phyloP scores from a whole-genome alignment of 2,113 vertebrate species.

The Mellivora capensis region DNA sequence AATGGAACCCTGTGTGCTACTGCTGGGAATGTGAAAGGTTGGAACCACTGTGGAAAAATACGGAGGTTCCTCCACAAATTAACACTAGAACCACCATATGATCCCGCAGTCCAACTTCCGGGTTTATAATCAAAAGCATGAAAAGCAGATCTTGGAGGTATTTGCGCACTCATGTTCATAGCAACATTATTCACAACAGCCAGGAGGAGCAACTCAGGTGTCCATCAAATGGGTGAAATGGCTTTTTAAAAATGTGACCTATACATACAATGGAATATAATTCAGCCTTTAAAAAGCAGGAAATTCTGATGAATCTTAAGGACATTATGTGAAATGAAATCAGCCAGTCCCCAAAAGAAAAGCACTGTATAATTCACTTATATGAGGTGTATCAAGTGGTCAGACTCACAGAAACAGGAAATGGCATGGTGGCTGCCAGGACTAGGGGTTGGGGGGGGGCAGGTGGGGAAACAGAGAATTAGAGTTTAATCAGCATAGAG shows the following conservation, averaged over 20 bases:
- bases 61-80: neutral
- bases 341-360: neutral
- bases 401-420: neutral
- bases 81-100: neutral
- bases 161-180: neutral
- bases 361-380: neutral
- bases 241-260: neutral
- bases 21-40: neutral
- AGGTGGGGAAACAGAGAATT: neutral
- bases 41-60: neutral
- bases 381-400: neutral
- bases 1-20: neutral
- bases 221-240: neutral
- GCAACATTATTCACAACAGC: neutral
- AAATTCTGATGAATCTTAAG: neutral
- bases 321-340: neutral
- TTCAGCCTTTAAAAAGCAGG: neutral
- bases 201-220: neutral
- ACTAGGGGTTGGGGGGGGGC: rapidly evolving
- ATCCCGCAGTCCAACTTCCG: neutral
- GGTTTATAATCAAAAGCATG: neutral
- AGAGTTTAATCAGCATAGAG: neutral
- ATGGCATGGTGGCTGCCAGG: neutral
- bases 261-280: neutral
- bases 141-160: neutral